Evolutionary conservation across 1,140 invertebrate genomes (phyloP), one percentile per base, ranked within the genome.

Genomic region (Cotesia chilonis): DNA sequence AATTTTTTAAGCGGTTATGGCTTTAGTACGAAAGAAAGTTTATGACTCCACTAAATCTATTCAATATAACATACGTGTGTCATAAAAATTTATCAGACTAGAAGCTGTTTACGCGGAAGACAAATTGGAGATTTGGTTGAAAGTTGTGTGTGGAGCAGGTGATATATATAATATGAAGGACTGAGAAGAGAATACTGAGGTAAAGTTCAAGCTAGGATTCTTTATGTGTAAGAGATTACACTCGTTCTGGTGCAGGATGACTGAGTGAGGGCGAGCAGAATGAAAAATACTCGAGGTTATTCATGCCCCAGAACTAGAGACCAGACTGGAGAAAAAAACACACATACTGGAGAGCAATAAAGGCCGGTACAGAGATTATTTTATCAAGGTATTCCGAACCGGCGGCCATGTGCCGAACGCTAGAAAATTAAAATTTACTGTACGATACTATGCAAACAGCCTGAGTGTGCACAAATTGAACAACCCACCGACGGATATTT

Each of bases 191-290:
- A 38, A 41, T 47, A 28, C n/a, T 14, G 35, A 47, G 63, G 47
- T 14, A 51, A 66, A 66, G 52, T 52, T 52, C 64, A 52, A 66
- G 64, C 61, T 6, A 7, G 38, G 14, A 66, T 38, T 65, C 35
- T 65, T 65, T 65, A 66, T 66, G 64, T 66, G 41, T n/a, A 66
- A 52, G 47, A 66, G 14, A 66, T 66, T 66, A 65, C 63, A 61
- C 28, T 47, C 41, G 41, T 47, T 47, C 41, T 47, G 41, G 10
- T 6, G 41, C 10, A 47, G 41, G 41, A 47, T 47, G 41, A 47
- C 41, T 47, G 41, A 47, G 59, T 47, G 63, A 14, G 10, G 36
- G 36, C 37, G 63, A 41, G 37, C 9, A 4, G 35, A 12, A 41
- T 14, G 63, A 41, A 10, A 47, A 47, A 47, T 47, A 47, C 41